phyloP scores from a whole-genome alignment of 2,113 vertebrate genomes.

The Notothenia coriiceps region DNA sequence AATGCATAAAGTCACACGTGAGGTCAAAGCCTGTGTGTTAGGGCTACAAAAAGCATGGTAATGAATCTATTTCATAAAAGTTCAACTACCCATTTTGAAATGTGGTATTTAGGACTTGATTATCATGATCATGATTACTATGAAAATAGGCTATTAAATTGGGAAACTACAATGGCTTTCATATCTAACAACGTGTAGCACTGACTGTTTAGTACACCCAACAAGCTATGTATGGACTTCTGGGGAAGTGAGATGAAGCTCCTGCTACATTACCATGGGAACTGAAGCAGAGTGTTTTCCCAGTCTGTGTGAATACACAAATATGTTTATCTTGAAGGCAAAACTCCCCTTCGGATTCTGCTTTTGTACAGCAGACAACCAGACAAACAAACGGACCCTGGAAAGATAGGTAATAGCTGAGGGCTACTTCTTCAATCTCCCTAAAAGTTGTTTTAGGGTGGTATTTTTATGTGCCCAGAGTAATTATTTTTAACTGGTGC shows the following conservation, averaged over 20 bases:
- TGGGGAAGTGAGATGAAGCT: not conserved
- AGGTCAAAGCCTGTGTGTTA: too few relatives aligned
- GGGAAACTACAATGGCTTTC: too few relatives aligned
- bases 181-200: not conserved
- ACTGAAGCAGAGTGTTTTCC: slow-evolving; percentile 9
- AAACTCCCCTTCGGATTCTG: not conserved
- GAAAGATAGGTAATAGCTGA: slow-evolving; percentile 2
- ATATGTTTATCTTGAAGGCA: slow-evolving; percentile 9
- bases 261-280: slow-evolving; percentile 27
- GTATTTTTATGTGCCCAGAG: not conserved
- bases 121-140: too few relatives aligned
- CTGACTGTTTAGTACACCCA: not conserved
- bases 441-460: not conserved
- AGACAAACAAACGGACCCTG: not conserved
- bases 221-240: not conserved
- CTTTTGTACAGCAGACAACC: slow-evolving; percentile 6
- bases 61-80: too few relatives aligned
- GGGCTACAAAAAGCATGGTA: too few relatives aligned
- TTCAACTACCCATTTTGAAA: too few relatives aligned
- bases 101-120: too few relatives aligned
- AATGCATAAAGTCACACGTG: too few relatives aligned
- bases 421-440: not conserved
- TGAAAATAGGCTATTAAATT: too few relatives aligned
- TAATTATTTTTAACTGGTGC: not conserved
- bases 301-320: slow-evolving; percentile 1